Evolutionary conservation across 2,797 vertebrate genomes (phyloP), one percentile per base, ranked within the genome.

Genomic region (Ataeniobius toweri): DNA sequence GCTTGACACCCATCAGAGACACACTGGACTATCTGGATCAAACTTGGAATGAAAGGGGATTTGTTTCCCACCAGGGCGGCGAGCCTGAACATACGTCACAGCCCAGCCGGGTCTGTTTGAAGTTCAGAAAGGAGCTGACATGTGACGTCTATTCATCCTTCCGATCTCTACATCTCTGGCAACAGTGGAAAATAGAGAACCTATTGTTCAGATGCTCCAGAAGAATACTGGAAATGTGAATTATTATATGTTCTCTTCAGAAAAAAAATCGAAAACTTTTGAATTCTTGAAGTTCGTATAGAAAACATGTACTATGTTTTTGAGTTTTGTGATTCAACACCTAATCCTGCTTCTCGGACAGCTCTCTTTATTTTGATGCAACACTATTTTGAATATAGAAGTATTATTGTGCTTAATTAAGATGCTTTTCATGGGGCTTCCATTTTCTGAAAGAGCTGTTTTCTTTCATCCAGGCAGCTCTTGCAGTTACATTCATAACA

Each of bases 1-100:
- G 2, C 61, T 61, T 39, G 9, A 59, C 55, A 5, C 67, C 61
- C 79, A 78, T 82, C 73, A 76, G 68, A 87, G 74, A 77, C 67
- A 22, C n/a, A 41, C 14, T 69, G 44, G 81, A 78, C 83, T 79
- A 72, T 85, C 81, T 76, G 80, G 85, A 83, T 86, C 78, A 74
- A 58, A 79, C 71, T 46, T 74, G 61, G 20, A 76, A 80, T 76
- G 73, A 72, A 80, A 56, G 70, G 85, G 88, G 90, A 92, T 89
- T 89, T 31, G 18, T 86, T 53, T 88, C 89, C 83, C 89, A 93
- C 89, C 89, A 87, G 91, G 86, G 85, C 56, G 6, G 31, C 44
- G 79, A 89, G 81, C 75, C 85, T 73, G 26, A 83, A 89, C 87
- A 83, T 72, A 69, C 39, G 75, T 83, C 12, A 56, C 68, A 55